Evolutionary conservation across 1,140 invertebrate species (phyloP).

Genomic region (Macrosteles quadrilineatus): DNA sequence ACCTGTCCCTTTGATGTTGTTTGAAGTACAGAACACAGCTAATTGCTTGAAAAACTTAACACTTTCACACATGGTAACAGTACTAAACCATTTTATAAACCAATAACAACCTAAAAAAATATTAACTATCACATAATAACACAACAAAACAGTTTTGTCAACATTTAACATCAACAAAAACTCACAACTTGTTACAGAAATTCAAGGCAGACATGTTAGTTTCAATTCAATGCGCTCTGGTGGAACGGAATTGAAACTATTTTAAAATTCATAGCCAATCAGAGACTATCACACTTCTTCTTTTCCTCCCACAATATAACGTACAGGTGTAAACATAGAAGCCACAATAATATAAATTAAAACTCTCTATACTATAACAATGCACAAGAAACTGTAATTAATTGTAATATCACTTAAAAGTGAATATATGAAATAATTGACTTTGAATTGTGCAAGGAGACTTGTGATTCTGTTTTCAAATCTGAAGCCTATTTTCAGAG

Average conservation of each 20-base stretch:
- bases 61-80: conserved; percentile 28
- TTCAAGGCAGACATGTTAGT: conserved; percentile 34
- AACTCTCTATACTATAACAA: too few species aligned
- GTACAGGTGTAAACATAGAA: too few species aligned
- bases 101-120: conserved; percentile 20
- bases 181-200: conserved; percentile 22
- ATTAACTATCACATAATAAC: conserved; percentile 31
- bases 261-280: conserved; percentile 34
- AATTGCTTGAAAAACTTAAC: conserved; percentile 13
- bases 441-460: too few species aligned
- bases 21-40: conserved; percentile 32
- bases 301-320: too few species aligned
- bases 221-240: conserved; percentile 31
- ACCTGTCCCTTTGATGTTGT: conserved; percentile 38
- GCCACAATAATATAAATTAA: too few species aligned
- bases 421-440: too few species aligned
- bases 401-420: too few species aligned
- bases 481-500: too few species aligned
- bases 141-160: conserved; percentile 25
- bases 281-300: background rate
- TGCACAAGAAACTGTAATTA: too few species aligned
- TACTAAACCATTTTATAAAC: conserved; percentile 33
- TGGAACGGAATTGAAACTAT: conserved; percentile 16
- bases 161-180: conserved; percentile 31
- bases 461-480: too few species aligned